Percentiles rank a stretch among this genome's conserved stretches.
These are phyloP conservation scores for Somateria mollissima DNA, from an alignment of 2,797 vertebrate species.

Conservation along the genomic window DNA sequence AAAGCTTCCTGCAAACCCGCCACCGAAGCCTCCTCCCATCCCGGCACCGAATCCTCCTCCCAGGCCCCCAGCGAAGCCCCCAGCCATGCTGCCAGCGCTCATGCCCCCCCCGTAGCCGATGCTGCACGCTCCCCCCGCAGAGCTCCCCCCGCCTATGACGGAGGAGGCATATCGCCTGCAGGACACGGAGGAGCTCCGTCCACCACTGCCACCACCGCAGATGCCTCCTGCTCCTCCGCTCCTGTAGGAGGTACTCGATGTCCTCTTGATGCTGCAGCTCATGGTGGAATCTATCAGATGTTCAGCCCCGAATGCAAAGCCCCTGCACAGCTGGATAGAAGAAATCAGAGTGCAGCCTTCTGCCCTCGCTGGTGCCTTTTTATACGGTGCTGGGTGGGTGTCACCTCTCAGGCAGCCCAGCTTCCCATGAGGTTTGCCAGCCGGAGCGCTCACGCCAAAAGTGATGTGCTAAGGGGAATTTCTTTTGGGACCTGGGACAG, in stretches of 20 bases:
- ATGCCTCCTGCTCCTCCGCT: neutral
- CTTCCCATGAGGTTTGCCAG: constrained; percentile 55
- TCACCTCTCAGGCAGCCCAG: constrained; percentile 14
- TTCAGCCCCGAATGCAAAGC: neutral
- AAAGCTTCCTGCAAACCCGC: neutral
- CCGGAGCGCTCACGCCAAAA: neutral
- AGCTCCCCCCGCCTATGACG: constrained; percentile 8
- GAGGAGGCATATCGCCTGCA: constrained; percentile 46
- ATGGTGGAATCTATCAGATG: neutral
- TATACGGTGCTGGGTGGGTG: constrained; percentile 36
- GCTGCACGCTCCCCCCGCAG: neutral
- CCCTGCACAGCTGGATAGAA: neutral
- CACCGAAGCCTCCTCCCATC: neutral
- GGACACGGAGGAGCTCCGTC: constrained; percentile 33
- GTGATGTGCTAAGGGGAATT: constrained; percentile 64
- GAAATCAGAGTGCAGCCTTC: neutral
- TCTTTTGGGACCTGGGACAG: constrained; percentile 32
- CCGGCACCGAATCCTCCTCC: neutral
- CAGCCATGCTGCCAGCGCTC: neutral
- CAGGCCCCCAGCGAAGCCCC: neutral
- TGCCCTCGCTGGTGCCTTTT: neutral
- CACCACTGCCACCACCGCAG: neutral
- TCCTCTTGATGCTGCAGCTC: constrained; percentile 63
- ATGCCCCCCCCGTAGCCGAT: constrained; percentile 41
- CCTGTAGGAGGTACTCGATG: constrained; percentile 26